Conservation (phyloP, 2,797 vertebrate genomes). For the Anomalospiza imberbis region DNA sequence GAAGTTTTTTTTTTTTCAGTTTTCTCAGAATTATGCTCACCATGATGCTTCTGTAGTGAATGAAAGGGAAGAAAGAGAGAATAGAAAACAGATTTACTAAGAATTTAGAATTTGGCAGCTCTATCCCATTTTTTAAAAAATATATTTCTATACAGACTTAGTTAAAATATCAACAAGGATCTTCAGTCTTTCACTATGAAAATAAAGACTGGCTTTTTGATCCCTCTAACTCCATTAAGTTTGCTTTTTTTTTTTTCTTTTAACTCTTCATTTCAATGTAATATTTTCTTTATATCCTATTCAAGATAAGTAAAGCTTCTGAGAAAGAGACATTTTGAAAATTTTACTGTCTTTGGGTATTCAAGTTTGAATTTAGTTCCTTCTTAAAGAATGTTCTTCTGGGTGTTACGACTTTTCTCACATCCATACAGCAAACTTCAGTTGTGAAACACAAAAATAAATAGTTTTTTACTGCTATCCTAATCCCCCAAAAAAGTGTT, state of each 20-base stretch:
- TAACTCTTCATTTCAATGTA: neutral
- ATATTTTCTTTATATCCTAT: neutral
- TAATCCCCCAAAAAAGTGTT: neutral
- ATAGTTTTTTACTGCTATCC: neutral
- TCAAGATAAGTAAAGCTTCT: neutral
- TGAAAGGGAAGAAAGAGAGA: neutral
- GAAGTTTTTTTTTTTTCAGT: fast-evolving
- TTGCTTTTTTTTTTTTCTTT: neutral
- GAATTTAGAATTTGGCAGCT: neutral
- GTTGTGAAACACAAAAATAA: neutral
- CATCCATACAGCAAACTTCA: neutral
- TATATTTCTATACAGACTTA: neutral
- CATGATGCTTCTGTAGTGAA: neutral
- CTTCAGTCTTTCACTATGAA: neutral
- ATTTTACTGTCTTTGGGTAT: neutral
- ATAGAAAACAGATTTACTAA: neutral
- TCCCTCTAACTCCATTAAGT: neutral
- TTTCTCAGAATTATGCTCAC: neutral
- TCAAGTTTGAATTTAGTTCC: too few relatives aligned
- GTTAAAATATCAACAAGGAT: neutral
- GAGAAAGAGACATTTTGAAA: neutral
- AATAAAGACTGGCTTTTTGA: neutral
- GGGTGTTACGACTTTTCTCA: neutral
- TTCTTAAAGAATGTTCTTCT: neutral
- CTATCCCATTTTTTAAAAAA: neutral